These are phyloP conservation scores for Rhopalosiphum nymphaeae DNA, from an alignment of 2,888 invertebrate species.

Conservation along the genomic window DNA sequence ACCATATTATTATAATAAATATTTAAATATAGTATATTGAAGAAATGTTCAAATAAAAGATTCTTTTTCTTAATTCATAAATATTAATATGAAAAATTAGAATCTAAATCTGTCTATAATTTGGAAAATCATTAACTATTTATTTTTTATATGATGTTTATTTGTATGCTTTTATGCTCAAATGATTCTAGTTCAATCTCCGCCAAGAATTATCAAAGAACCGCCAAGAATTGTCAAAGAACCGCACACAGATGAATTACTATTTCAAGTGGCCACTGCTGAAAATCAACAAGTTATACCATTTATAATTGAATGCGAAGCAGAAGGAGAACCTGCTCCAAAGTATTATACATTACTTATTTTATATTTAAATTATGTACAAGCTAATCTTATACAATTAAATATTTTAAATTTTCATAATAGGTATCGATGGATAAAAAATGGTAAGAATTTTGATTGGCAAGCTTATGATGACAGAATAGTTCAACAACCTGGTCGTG, in stretches of 20 bases:
- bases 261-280: conserved; percentile 87
- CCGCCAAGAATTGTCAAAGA: conserved; percentile 93
- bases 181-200: conserved; percentile 72
- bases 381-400: background rate
- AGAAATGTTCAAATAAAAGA: background rate
- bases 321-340: conserved; percentile 94
- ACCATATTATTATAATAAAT: background rate
- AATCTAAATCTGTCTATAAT: conserved; percentile 71
- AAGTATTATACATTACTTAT: conserved; percentile 74
- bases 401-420: background rate
- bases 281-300: conserved; percentile 92
- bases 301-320: conserved; percentile 96
- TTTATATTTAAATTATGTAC: conserved; percentile 69
- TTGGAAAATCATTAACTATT: background rate
- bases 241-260: conserved; percentile 89
- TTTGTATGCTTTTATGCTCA: background rate
- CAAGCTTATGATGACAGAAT: conserved; percentile 94
- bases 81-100: background rate
- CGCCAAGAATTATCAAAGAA: conserved; percentile 92
- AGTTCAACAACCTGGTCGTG: conserved; percentile 92
- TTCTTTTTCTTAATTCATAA: background rate
- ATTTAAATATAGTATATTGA: background rate
- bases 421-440: conserved; percentile 94
- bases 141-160: conserved; percentile 66
- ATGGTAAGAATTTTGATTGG: conserved; percentile 95